Conservation (phyloP, 2,888 invertebrate species). For the Uropetala carovei region DNA sequence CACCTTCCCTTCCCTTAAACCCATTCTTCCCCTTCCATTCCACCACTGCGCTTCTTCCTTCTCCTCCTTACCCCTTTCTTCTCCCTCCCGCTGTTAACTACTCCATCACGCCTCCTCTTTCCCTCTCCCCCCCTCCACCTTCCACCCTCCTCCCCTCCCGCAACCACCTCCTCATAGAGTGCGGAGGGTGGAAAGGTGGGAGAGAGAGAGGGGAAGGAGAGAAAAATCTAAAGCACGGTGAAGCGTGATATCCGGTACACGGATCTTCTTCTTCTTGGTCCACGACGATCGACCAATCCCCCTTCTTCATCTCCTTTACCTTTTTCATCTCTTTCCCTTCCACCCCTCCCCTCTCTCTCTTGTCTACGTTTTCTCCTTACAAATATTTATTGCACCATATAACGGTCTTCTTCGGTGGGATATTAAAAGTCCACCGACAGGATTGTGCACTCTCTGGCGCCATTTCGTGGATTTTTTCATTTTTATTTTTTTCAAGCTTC, state of each 20-base stretch:
- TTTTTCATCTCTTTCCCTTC: neutral
- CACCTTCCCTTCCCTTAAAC: too few relatives aligned
- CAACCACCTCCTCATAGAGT: neutral
- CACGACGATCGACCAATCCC: constrained; percentile 36
- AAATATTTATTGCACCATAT: constrained; percentile 28
- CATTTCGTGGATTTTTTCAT: too few relatives aligned
- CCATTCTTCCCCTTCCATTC: too few relatives aligned
- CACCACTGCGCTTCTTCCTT: too few relatives aligned
- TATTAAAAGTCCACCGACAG: neutral
- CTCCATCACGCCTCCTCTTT: neutral
- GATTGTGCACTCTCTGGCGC: neutral
- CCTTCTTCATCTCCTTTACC: constrained; percentile 53
- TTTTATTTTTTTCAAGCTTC: neutral
- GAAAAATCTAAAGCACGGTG: constrained; percentile 50
- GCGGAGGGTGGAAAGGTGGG: neutral
- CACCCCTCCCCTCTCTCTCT: too few relatives aligned
- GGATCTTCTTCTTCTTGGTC: constrained; percentile 36
- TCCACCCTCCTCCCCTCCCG: neutral
- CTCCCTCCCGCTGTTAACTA: neutral
- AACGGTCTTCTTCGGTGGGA: constrained; percentile 8
- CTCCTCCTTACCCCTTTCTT: too few relatives aligned
- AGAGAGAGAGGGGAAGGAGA: neutral
- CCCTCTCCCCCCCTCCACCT: neutral
- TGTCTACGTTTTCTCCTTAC: neutral
- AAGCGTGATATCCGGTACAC: constrained; percentile 63